Evolutionary conservation across 2,797 vertebrate genomes (phyloP).

Genomic region (Megaceryle alcyon): DNA sequence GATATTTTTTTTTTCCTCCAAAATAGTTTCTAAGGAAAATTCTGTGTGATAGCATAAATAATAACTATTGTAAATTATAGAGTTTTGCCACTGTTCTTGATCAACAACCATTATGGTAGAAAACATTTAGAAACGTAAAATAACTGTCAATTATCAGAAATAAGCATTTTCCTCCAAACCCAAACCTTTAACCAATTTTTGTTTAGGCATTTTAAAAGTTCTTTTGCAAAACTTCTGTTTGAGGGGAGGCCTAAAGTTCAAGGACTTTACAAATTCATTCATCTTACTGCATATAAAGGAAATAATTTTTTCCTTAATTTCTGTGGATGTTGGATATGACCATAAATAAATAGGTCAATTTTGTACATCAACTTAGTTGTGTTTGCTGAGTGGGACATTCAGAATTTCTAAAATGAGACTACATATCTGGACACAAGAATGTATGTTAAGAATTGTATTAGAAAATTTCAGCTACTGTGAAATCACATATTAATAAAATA

Average conservation of each 20-base stretch:
- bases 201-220: not conserved
- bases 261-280: not conserved
- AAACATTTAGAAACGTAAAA: not conserved
- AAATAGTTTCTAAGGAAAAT: not conserved
- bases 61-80: not conserved
- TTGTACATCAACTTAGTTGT: not conserved
- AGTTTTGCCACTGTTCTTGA: accelerated
- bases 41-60: not conserved
- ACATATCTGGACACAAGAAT: not conserved
- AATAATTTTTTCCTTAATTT: not conserved
- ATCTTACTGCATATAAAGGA: not conserved
- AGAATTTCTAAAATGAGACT: not conserved
- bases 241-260: not conserved
- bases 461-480: not conserved
- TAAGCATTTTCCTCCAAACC: not conserved
- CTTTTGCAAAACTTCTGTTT: not conserved
- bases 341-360: not conserved
- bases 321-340: not conserved
- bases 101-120: not conserved
- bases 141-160: not conserved
- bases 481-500: not conserved
- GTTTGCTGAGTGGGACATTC: not conserved
- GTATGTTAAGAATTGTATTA: not conserved
- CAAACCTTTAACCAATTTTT: not conserved
- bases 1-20: not conserved